phyloP scores from a whole-genome alignment of 2,113 vertebrate species.

The Opisthocomus hoazin region DNA sequence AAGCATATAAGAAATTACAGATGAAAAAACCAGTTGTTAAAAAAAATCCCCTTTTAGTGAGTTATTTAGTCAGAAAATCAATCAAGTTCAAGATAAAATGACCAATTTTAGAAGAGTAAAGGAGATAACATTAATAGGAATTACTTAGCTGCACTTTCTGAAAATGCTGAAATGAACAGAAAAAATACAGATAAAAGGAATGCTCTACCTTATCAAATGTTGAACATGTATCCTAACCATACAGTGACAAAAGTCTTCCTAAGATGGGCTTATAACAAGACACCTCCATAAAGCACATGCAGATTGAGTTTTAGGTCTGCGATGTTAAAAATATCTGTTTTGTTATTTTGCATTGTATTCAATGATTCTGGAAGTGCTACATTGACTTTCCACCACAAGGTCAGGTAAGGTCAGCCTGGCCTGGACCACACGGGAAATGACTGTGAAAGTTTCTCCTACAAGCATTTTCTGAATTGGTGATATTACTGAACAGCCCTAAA shows the following conservation, averaged over 20 bases:
- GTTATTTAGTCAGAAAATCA: background rate
- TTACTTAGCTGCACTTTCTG: background rate
- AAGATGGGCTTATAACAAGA: background rate
- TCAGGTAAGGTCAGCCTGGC: background rate
- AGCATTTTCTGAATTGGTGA: background rate
- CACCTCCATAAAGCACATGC: background rate
- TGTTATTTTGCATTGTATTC: background rate
- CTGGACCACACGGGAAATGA: background rate
- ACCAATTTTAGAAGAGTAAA: background rate
- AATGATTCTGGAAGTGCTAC: background rate
- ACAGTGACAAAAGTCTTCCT: background rate
- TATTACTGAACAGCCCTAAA: background rate
- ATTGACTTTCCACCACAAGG: background rate
- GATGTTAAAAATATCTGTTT: background rate
- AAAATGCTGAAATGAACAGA: background rate
- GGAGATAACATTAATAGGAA: background rate
- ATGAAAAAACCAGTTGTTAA: background rate
- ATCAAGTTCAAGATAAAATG: background rate
- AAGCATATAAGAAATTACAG: background rate
- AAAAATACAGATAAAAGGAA: background rate
- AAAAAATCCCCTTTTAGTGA: background rate
- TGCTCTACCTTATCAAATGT: background rate
- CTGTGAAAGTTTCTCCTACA: background rate
- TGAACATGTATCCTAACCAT: background rate
- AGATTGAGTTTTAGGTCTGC: background rate